Evolutionary conservation across 2,113 vertebrate species (phyloP).

Genomic region (Sander vitreus): DNA sequence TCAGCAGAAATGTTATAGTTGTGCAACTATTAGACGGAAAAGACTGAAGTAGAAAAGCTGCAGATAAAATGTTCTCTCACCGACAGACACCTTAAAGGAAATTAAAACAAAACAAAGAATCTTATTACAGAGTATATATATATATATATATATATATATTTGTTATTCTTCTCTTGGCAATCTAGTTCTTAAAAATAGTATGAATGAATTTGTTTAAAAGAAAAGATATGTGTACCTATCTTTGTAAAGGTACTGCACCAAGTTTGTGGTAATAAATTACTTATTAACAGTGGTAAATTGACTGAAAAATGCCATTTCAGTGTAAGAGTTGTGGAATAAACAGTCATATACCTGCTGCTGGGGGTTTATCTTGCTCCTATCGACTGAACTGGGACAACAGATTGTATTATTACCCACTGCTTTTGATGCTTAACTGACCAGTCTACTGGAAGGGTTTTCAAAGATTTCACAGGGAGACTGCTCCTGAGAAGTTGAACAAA

Average conservation of each 20-base stretch:
- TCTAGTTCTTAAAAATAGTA: neutral
- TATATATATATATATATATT: too few relatives aligned
- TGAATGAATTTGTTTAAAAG: neutral
- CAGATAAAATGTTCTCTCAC: constrained; percentile 1
- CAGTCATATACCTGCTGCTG: constrained; percentile 18
- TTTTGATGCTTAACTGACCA: constrained; percentile 70
- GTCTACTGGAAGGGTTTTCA: constrained; percentile 69
- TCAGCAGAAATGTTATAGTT: neutral
- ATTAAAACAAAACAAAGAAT: neutral
- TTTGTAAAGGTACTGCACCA: neutral
- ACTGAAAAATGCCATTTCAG: constrained; percentile 13
- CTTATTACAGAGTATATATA: neutral
- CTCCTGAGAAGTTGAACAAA: constrained; percentile 66
- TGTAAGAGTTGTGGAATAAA: constrained; percentile 16
- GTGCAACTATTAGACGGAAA: constrained; percentile 10
- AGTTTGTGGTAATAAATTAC: constrained; percentile 9
- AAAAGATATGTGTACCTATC: neutral
- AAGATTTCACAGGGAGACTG: constrained; percentile 69
- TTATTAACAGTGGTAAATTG: constrained; percentile 18
- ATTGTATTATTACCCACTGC: constrained; percentile 64
- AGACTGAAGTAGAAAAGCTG: constrained; percentile 11
- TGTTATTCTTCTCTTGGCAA: neutral
- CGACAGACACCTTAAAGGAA: neutral
- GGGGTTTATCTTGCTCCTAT: constrained; percentile 48
- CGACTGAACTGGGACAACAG: constrained; percentile 45